A percentile compares a stretch with the other conserved stretches of the same genome.
Conservation (phyloP, 2,113 vertebrate species). For the Anhinga rufa region DNA sequence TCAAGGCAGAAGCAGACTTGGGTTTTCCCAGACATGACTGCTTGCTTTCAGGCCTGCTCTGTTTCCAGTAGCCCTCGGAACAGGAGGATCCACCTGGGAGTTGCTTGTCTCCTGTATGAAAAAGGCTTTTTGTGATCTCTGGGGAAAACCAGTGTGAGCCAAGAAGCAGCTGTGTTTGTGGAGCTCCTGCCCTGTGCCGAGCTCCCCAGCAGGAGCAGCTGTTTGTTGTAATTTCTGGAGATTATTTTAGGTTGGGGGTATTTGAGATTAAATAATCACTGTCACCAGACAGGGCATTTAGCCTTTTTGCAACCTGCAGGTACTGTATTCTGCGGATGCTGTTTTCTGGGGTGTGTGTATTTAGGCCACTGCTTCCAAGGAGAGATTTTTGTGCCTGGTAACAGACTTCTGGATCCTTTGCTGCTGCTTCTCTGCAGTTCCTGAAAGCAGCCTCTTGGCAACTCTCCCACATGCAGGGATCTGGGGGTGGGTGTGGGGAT, state of each 20-base stretch:
- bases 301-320: not conserved
- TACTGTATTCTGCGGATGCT: not conserved
- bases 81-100: constrained; percentile 12
- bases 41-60: not conserved
- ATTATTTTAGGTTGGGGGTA: not conserved
- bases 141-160: not conserved
- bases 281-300: no score
- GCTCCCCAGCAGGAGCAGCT: constrained; percentile 40
- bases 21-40: not conserved
- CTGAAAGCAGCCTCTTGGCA: constrained; percentile 36
- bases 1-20: not conserved
- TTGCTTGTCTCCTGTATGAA: not conserved
- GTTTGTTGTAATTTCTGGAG: not conserved
- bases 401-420: constrained; percentile 45
- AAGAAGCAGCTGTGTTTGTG: constrained; percentile 54
- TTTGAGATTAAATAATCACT: not conserved
- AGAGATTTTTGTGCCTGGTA: constrained; percentile 13
- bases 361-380: not conserved
- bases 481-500: constrained; percentile 17
- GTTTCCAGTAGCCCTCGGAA: not conserved
- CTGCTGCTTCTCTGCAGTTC: constrained; percentile 4
- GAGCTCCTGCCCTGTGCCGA: constrained; percentile 8
- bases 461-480: constrained; percentile 13
- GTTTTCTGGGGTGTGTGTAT: not conserved
- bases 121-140: constrained; percentile 17